These are phyloP conservation scores for Pteropus alecto DNA, from an alignment of 2,113 vertebrate species.

Conservation along the genomic window DNA sequence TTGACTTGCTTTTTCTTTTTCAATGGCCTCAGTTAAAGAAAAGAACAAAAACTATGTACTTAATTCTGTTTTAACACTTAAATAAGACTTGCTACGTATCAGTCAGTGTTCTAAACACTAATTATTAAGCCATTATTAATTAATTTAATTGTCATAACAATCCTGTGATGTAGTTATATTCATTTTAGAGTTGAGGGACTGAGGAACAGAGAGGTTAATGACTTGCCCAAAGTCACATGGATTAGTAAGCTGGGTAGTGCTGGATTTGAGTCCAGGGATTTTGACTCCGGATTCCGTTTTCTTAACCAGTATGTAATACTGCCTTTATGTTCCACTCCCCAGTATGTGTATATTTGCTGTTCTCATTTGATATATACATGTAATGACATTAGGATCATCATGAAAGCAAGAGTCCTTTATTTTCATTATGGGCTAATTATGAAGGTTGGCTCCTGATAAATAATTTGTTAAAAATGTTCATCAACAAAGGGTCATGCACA, in stretches of 20 bases:
- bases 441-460: not conserved
- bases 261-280: not conserved
- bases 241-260: not conserved
- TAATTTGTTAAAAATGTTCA: conserved; percentile 3
- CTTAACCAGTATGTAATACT: not conserved
- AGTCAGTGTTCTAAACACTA: not conserved
- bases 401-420: not conserved
- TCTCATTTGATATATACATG: too few relatives aligned
- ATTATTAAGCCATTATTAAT: not conserved
- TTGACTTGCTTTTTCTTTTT: conserved; percentile 43
- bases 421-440: not conserved
- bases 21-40: not conserved
- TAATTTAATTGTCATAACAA: not conserved
- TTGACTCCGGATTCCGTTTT: not conserved
- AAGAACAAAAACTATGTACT: not conserved
- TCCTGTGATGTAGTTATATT: not conserved
- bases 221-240: not conserved
- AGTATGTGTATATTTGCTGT: not conserved
- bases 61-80: conserved; percentile 9
- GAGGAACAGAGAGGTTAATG: not conserved
- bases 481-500: not conserved
- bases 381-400: not conserved
- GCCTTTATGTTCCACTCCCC: not conserved
- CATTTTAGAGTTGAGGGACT: not conserved
- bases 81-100: not conserved